These are phyloP conservation scores for Diabrotica virgifera DNA, from an alignment of 1,140 invertebrate genomes.

Conservation along the genomic window DNA sequence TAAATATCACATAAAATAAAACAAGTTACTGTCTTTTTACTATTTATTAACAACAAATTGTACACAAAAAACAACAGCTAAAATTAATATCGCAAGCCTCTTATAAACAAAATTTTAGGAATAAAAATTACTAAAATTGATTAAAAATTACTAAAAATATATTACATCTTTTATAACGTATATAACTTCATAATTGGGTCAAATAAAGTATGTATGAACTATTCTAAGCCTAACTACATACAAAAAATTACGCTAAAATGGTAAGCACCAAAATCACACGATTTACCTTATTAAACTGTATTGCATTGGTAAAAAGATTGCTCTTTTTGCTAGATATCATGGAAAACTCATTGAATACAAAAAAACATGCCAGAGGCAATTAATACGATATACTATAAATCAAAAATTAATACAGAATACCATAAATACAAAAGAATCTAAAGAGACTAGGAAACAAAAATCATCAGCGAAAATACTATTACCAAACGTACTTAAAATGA, in stretches of 20 bases:
- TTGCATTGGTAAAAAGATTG: too few species aligned
- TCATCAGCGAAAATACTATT: too few species aligned
- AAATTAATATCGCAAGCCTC: not conserved
- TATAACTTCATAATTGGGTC: not conserved
- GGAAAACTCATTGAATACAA: not conserved
- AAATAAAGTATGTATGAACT: not conserved
- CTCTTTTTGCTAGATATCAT: not conserved
- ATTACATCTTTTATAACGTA: not conserved
- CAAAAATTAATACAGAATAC: too few species aligned
- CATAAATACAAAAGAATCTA: too few species aligned
- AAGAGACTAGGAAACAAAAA: too few species aligned
- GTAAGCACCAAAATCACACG: not conserved
- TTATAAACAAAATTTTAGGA: not conserved
- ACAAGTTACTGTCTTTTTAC: not conserved
- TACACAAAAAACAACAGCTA: not conserved
- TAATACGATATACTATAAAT: too few species aligned
- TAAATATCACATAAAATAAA: too few species aligned
- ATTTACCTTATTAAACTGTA: too few species aligned
- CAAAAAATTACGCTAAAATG: not conserved
- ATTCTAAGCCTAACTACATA: not conserved
- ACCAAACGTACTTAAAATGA: too few species aligned
- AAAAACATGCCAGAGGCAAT: not conserved
- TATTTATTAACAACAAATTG: slow-evolving; percentile 3
- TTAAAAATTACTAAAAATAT: slow-evolving; percentile 3
- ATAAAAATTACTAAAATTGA: not conserved